phyloP scores from a whole-genome alignment of 2,888 invertebrate species.

The Xestia sexstrigata region DNA sequence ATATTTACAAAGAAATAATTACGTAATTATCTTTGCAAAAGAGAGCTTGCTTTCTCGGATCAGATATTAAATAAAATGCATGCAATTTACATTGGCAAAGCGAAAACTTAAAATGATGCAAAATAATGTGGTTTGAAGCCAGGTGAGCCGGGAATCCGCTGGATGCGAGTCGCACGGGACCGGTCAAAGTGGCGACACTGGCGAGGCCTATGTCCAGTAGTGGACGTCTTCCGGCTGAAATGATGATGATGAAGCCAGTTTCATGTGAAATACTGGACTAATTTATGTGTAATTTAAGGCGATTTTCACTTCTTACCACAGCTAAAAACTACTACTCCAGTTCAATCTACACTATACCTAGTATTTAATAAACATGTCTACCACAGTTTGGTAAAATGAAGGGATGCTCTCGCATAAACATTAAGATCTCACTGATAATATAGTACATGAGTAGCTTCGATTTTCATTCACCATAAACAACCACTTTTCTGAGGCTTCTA shows the following conservation, averaged over 20 bases:
- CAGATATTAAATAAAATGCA: neutral
- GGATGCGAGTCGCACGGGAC: no score
- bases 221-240: no score
- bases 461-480: neutral
- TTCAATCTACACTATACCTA: neutral
- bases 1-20: neutral
- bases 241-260: neutral
- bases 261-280: neutral
- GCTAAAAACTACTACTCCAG: no score
- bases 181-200: no score
- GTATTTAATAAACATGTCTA: neutral
- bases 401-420: neutral
- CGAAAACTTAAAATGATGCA: neutral
- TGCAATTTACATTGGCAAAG: constrained; percentile 17
- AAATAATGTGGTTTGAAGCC: constrained; percentile 16
- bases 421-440: neutral
- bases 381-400: neutral
- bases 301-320: neutral
- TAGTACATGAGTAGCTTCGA: neutral
- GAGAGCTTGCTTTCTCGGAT: neutral
- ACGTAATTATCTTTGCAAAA: neutral
- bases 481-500: neutral
- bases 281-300: neutral
- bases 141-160: no score
- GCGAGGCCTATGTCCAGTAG: no score